Evolutionary conservation across 2,888 invertebrate genomes (phyloP), one percentile per base, ranked within the genome.

Genomic region (Prostheceraeus crozeri): DNA sequence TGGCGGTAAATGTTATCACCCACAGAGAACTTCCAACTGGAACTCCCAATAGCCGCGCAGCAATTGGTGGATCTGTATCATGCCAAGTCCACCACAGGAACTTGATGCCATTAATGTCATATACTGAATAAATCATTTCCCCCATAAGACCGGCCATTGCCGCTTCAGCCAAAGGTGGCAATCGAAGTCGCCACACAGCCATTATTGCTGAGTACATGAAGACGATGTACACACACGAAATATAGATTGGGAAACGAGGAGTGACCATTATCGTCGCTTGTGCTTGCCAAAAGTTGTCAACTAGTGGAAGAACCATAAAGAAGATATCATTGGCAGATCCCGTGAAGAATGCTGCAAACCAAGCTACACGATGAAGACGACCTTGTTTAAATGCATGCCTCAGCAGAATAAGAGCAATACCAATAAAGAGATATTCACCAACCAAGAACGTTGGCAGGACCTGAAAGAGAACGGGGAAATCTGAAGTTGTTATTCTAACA

Each of bases 211-310:
- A 54, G 35, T 58, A 58, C 58, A 58, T 11, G 21, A 58, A 58
- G 1, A 56, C 35, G 30, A 33, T 56, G 19, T 58, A 58, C 11
- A 58, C 30, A 33, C 58, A 58, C 30, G 57, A 58, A 16, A 58
- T 58, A 35, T 58, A 58, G n/a, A 58, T 28, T 11, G 58, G 58
- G 21, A 58, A 27, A 14, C 58, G 3, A 3, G 58, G 58, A 2
- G 58, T 30, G 1, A 58, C n/a, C 58, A 58, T 58, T 6, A 58
- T 58, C 30, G 58, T 58, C 2, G 58, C 58, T 58, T 58, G 58
- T 8, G 58, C 58, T 55, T 58, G 58, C 58, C 58, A 58, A n/a
- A 58, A 58, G 55, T 58, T 58, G 23, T 58, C 58, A 14, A 58
- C 58, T 28, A 58, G 23, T 8, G 58, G 58, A 19, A 58, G 33